These are phyloP conservation scores for Nycticebus coucang DNA, from an alignment of 2,113 vertebrate species.

Conservation along the genomic window DNA sequence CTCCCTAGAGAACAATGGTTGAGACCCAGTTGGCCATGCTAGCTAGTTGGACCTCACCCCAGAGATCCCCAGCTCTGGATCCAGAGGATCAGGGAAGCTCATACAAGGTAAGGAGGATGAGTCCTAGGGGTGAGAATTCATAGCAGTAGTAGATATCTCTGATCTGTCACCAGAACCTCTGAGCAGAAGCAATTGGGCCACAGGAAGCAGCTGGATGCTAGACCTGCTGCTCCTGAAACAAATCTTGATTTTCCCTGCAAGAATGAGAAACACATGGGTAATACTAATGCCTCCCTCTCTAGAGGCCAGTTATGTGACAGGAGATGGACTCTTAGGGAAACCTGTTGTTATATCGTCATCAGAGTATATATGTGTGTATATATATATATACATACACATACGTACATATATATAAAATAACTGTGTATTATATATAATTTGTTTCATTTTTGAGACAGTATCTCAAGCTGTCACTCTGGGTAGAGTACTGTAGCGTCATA, in stretches of 20 bases:
- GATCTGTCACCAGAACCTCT: background rate
- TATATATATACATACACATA: too few species aligned
- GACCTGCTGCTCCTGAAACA: background rate
- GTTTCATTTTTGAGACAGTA: too few species aligned
- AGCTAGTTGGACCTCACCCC: background rate
- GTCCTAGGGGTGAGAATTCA: background rate
- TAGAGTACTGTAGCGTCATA: too few species aligned
- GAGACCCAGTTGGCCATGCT: background rate
- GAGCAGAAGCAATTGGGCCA: background rate
- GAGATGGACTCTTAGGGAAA: background rate
- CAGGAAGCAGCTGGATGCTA: background rate
- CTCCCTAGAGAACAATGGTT: background rate
- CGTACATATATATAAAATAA: too few species aligned
- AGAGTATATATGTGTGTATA: too few species aligned
- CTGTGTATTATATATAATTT: too few species aligned
- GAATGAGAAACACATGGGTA: background rate
- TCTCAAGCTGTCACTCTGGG: too few species aligned
- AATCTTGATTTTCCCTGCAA: background rate
- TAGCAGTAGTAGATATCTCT: background rate
- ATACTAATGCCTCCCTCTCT: background rate
- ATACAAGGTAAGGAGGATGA: conserved; percentile 47
- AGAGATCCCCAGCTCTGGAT: background rate
- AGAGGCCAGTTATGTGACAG: background rate
- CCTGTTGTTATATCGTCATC: background rate
- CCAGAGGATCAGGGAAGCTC: background rate